These are phyloP conservation scores for Ceyx margarethae DNA, from an alignment of 2,113 vertebrate species.

Conservation along the genomic window DNA sequence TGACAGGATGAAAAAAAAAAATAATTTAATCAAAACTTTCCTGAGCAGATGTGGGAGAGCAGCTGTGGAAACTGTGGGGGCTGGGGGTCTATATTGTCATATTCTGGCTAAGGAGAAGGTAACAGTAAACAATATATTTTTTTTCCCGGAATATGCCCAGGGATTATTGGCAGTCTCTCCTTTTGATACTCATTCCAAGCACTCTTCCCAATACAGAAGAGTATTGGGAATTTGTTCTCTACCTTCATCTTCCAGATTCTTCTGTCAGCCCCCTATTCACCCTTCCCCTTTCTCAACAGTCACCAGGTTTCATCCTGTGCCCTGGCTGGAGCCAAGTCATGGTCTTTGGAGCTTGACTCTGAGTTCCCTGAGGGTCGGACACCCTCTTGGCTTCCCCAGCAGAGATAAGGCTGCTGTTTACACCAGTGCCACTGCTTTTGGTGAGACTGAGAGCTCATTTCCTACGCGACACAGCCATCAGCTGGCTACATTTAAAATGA, in stretches of 20 bases:
- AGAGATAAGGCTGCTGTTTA: not conserved
- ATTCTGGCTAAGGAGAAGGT: not conserved
- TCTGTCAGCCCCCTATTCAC: fast-evolving
- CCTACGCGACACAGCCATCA: conserved; percentile 47
- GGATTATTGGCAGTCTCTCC: not conserved
- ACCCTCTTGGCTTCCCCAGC: not conserved
- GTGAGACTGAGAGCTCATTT: not conserved
- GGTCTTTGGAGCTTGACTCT: not conserved
- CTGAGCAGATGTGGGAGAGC: not conserved
- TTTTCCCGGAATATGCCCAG: not conserved
- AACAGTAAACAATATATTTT: not conserved
- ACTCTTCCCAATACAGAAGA: not conserved
- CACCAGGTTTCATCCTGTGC: not conserved
- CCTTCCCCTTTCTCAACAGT: not conserved
- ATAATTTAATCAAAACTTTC: not conserved
- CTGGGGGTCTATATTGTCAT: not conserved
- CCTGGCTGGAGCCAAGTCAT: not conserved
- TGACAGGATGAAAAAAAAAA: not conserved
- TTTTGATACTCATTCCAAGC: not conserved
- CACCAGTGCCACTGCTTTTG: not conserved
- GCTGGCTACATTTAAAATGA: conserved; percentile 40
- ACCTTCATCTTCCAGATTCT: not conserved
- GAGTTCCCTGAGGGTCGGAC: not conserved
- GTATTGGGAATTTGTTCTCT: not conserved
- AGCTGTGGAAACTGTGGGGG: not conserved